These are phyloP conservation scores for Watsonalla binaria DNA, from an alignment of 2,888 invertebrate species.

Conservation along the genomic window DNA sequence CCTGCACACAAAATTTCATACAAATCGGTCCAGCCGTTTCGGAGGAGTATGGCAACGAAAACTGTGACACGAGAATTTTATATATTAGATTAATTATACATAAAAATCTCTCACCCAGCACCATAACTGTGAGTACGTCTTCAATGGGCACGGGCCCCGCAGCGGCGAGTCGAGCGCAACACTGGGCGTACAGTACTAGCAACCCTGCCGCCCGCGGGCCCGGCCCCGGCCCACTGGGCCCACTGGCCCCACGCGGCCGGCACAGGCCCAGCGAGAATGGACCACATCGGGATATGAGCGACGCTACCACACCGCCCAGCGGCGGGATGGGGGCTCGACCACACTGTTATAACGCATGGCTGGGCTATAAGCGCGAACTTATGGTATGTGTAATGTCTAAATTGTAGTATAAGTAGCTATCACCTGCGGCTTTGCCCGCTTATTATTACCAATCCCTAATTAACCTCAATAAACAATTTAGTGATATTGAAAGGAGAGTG, in stretches of 20 bases:
- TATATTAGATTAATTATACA: too few relatives aligned
- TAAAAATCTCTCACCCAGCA: slow-evolving; percentile 22
- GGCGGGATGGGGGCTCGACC: background rate
- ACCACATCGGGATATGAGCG: slow-evolving; percentile 12
- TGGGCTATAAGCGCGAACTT: too few relatives aligned
- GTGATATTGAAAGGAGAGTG: too few relatives aligned
- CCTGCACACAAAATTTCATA: too few relatives aligned
- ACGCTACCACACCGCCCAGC: background rate
- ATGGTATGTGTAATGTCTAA: too few relatives aligned
- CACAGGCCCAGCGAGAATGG: slow-evolving; percentile 37
- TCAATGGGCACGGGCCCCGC: slow-evolving; percentile 4
- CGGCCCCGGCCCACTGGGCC: background rate
- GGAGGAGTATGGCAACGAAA: too few relatives aligned
- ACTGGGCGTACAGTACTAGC: slow-evolving; percentile 6
- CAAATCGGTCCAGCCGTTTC: too few relatives aligned
- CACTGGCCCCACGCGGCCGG: slow-evolving; percentile 20
- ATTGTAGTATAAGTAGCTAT: too few relatives aligned
- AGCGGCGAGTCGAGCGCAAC: slow-evolving; percentile 7
- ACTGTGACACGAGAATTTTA: too few relatives aligned
- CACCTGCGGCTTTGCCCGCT: too few relatives aligned
- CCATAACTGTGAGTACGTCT: slow-evolving; percentile 22
- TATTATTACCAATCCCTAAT: background rate
- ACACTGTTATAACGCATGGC: background rate
- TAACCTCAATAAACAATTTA: background rate
- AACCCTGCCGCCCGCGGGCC: background rate